Evolutionary conservation across 2,888 invertebrate genomes (phyloP).

Genomic region (Seira musarum): DNA sequence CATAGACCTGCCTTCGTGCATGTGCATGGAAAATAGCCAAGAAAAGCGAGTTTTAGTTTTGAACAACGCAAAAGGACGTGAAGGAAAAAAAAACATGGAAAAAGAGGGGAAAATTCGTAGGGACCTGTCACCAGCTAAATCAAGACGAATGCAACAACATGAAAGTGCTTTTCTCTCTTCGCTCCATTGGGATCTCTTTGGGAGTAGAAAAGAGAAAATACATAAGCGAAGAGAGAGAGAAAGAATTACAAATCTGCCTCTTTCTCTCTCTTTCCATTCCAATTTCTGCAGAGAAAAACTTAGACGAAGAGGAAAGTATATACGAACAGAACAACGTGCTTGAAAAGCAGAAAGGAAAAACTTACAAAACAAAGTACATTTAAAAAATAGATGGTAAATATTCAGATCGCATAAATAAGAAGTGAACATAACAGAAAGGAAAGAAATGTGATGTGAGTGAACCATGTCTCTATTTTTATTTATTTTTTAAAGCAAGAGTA

Average conservation of each 20-base stretch:
- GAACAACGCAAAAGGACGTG: neutral
- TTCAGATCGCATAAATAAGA: neutral
- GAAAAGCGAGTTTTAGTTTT: neutral
- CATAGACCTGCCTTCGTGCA: too few relatives aligned
- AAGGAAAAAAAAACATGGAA: conserved; percentile 30
- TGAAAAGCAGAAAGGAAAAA: neutral
- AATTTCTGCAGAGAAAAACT: neutral
- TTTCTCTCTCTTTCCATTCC: neutral
- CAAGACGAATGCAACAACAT: conserved; percentile 70
- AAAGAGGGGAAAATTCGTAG: conserved; percentile 63
- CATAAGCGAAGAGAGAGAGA: neutral
- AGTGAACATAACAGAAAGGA: neutral
- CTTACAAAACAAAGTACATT: neutral
- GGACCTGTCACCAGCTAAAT: conserved; percentile 70
- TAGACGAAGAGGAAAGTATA: neutral
- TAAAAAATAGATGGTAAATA: neutral
- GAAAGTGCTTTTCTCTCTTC: conserved; percentile 70
- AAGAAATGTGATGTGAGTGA: neutral
- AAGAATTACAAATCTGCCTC: neutral
- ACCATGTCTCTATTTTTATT: neutral
- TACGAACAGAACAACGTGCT: neutral
- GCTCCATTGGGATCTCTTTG: conserved; percentile 66
- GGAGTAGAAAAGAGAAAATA: neutral
- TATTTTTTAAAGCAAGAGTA: neutral
- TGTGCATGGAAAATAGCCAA: too few relatives aligned